Conservation (phyloP, 2,888 invertebrate species). For the Cybosia mesomella region DNA sequence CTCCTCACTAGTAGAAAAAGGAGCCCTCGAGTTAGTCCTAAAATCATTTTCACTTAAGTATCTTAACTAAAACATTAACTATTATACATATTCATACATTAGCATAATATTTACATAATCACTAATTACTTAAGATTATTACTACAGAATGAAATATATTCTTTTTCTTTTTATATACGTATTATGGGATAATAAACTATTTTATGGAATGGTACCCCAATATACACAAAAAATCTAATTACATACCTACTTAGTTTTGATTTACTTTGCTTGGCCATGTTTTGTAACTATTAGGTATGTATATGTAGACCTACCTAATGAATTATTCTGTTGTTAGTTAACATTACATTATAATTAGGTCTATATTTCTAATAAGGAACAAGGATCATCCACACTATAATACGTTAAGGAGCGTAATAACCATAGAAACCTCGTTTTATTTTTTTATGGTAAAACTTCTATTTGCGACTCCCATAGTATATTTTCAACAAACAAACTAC, state of each 20-base stretch:
- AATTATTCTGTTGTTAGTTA: background rate
- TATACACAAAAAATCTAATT: background rate
- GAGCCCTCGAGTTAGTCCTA: no score
- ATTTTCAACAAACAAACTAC: conserved; percentile 37
- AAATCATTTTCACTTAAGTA: no score
- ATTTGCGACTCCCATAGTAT: conserved; percentile 33
- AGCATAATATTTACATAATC: conserved; percentile 15
- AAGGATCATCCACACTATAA: conserved; percentile 34
- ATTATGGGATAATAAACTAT: background rate
- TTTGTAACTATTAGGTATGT: no score
- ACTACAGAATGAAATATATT: no score
- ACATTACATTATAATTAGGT: background rate
- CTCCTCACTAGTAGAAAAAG: no score
- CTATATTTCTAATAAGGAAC: background rate
- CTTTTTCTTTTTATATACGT: no score
- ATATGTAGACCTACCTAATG: no score
- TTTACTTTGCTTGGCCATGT: no score
- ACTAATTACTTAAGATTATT: no score
- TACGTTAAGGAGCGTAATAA: conserved; percentile 32
- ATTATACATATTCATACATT: conserved; percentile 9
- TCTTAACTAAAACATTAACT: background rate
- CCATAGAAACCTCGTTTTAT: conserved; percentile 33
- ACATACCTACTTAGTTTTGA: background rate
- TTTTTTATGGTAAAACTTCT: conserved; percentile 28
- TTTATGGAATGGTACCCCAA: background rate